A percentile compares a stretch with the other conserved stretches of the same genome.
Conservation (phyloP, 2,797 vertebrate species). For the Vultur gryphus region DNA sequence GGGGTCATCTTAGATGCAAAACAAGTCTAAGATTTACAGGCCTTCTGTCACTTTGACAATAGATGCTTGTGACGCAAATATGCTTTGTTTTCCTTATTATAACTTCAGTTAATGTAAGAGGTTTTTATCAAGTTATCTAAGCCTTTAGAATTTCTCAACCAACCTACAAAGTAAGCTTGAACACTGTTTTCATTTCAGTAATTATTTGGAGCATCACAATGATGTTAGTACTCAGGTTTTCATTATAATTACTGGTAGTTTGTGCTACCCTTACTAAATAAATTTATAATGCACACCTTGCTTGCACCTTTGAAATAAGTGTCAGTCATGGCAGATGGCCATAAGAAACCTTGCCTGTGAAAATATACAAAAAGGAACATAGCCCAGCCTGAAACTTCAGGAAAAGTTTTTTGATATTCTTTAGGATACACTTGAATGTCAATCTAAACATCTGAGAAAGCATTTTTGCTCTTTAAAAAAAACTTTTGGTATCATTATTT, state of each 20-base stretch:
- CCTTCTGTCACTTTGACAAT: background rate
- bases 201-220: background rate
- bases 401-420: background rate
- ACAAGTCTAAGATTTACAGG: background rate
- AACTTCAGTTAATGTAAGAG: background rate
- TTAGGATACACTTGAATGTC: background rate
- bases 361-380: background rate
- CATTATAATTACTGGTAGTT: background rate
- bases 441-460: background rate
- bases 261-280: background rate
- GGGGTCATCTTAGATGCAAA: background rate
- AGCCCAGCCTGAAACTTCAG: background rate
- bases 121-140: background rate
- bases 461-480: background rate
- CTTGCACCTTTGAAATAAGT: background rate
- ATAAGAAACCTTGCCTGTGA: background rate
- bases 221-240: background rate
- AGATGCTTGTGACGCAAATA: background rate
- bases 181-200: background rate
- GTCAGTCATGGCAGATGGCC: background rate
- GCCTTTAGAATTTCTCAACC: background rate
- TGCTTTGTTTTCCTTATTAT: background rate
- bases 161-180: background rate
- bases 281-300: background rate
- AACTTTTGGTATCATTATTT: background rate